Conservation (phyloP, 2,113 vertebrate genomes). For the Cinclus mexicanus region DNA sequence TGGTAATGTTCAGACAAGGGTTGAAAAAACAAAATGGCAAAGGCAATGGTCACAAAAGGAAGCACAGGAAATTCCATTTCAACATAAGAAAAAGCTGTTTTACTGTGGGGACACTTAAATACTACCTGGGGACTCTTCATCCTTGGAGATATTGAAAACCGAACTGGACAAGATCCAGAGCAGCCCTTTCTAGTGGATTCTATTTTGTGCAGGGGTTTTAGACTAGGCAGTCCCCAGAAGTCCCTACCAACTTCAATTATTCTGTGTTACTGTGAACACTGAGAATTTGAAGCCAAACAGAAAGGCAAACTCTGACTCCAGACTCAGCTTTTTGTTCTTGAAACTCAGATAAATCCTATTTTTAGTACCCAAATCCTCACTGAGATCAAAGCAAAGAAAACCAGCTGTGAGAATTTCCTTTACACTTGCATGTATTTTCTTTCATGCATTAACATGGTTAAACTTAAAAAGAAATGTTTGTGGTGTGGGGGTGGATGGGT, state of each 20-base stretch:
- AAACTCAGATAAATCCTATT: slow-evolving; percentile 7
- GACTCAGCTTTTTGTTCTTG: not conserved
- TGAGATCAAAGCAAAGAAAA: slow-evolving; percentile 6
- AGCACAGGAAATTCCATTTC: not conserved
- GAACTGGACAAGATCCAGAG: not conserved
- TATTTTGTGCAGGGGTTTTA: not conserved
- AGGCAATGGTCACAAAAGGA: not conserved
- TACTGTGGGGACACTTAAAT: not conserved
- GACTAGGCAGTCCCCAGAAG: not conserved
- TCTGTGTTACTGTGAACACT: not conserved
- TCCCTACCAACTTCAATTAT: not conserved
- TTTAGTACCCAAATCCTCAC: not conserved
- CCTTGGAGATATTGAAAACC: not conserved
- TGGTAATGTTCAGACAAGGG: not conserved
- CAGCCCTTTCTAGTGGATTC: not conserved
- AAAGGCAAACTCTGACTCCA: not conserved
- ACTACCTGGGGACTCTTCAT: not conserved
- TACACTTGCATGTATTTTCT: not conserved
- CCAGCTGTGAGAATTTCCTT: not conserved
- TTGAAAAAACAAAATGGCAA: not conserved
- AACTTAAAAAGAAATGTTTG: not conserved
- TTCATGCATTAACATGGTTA: not conserved
- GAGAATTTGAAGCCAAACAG: not conserved
- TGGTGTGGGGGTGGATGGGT: not conserved
- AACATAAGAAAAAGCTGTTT: not conserved